Base-by-base conservation (phyloP, 2,797 vertebrate species). In the Pangasius larnaudii region DNA sequence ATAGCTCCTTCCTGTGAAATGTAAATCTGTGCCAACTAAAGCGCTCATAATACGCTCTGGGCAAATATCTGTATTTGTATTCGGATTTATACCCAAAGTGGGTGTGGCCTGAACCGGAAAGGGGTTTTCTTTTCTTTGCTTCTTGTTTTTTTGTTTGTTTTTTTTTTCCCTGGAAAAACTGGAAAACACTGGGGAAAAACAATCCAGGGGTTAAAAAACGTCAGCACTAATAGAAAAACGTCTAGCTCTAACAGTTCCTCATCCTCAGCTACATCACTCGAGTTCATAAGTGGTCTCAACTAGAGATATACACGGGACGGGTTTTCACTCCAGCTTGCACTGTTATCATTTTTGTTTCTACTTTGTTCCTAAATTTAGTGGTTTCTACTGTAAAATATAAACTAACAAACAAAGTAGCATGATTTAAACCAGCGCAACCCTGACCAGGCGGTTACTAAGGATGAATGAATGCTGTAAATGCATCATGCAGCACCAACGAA, bases 1-100 rank as follows among this genome's bases (percentile, higher is more conserved):
- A 86, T 85, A 80, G 87, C 89, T 88, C 27, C 78, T 86, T 89
- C 84, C 86, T 87, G 87, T 63, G 85, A 87, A 85, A 78, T 78
- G 74, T 51, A 82, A 78, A 46, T 84, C 49, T 30, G 61, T 46
- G 46, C 33, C 69, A 75, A 51, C 49, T 3, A 86, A 65, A 39
- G 79, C 53, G 30, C 78, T 81, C 53, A 59, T 39, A 90, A 65
- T 58, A 33, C 36, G 84, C 84, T 89, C 75, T 72, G 6, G 85
- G 85, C 79, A 10, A 63, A 82, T 82, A 65, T 49, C 80, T 46
- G 3, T 6, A 58, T 58, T 30, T 24, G 59, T n/a, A 49, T 19
- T 67, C 27, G 10, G 63, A 84, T 67, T 84, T 30, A 33, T 6
- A 33, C 39, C 16, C 16, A 30, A 30, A 67, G 27, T 83, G 59